These are phyloP conservation scores for Chiroxiphia lanceolata DNA, from an alignment of 2,797 vertebrate genomes.

Conservation along the genomic window DNA sequence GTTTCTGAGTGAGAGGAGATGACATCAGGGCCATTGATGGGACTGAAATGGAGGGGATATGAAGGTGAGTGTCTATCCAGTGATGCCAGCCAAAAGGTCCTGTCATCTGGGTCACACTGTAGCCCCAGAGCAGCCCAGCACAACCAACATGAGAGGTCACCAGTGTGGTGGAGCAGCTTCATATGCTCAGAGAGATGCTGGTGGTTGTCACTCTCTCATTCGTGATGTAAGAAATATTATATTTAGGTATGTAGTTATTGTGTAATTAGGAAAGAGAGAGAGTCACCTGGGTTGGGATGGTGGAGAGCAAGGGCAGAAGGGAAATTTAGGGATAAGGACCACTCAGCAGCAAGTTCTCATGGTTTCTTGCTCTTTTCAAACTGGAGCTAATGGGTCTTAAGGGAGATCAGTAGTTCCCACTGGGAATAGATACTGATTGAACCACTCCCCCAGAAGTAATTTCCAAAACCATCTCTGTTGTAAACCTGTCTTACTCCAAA, in stretches of 20 bases:
- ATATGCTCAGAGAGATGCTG: background rate
- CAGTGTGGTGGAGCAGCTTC: background rate
- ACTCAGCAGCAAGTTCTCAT: background rate
- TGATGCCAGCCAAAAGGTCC: background rate
- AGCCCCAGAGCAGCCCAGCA: background rate
- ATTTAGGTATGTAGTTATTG: background rate
- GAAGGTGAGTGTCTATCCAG: background rate
- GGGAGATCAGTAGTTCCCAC: background rate
- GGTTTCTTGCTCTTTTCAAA: background rate
- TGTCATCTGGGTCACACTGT: background rate
- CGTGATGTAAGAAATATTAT: background rate
- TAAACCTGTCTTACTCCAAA: background rate
- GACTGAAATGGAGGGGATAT: background rate
- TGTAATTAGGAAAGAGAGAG: background rate
- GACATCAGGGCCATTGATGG: background rate
- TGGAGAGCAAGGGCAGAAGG: background rate
- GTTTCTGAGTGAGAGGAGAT: background rate
- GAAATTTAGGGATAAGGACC: background rate
- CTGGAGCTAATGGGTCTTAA: background rate
- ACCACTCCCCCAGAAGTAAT: background rate
- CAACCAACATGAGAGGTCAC: background rate
- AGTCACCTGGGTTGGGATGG: background rate
- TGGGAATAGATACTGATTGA: background rate
- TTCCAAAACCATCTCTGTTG: background rate
- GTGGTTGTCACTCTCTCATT: background rate